phyloP scores from a whole-genome alignment of 2,113 vertebrate genomes.

The Elachura formosa region DNA sequence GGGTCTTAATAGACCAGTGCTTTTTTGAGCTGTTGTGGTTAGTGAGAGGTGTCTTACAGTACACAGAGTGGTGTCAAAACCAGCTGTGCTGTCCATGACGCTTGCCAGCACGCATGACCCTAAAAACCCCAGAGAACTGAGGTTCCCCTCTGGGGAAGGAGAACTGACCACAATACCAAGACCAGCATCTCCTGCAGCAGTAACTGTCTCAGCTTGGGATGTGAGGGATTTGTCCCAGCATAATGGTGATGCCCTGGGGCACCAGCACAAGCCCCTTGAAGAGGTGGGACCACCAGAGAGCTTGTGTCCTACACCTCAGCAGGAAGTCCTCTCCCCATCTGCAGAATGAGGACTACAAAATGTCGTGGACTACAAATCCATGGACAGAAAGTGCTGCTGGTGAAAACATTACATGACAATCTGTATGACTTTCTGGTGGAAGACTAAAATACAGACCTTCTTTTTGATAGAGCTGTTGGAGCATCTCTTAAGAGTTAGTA shows the following conservation, averaged over 20 bases:
- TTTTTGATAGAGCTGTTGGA: conserved; percentile 71
- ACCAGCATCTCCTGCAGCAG: neutral
- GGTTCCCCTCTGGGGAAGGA: neutral
- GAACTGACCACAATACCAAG: neutral
- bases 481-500: conserved; percentile 77
- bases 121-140: neutral
- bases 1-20: neutral
- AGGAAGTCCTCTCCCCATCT: neutral
- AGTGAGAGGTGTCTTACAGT: neutral
- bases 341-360: neutral
- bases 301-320: neutral
- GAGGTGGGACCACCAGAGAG: neutral
- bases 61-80: neutral
- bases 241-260: too few relatives aligned
- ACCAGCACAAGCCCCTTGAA: neutral
- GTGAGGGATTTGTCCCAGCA: neutral
- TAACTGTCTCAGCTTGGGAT: neutral
- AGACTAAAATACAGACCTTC: conserved; percentile 73
- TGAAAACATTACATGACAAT: neutral
- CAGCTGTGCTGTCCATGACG: neutral
- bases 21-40: neutral
- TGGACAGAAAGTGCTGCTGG: neutral
- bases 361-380: neutral
- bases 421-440: neutral
- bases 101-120: neutral